These are phyloP conservation scores for Trachelus iudaicus DNA, from an alignment of 2,888 invertebrate genomes.

Conservation along the genomic window DNA sequence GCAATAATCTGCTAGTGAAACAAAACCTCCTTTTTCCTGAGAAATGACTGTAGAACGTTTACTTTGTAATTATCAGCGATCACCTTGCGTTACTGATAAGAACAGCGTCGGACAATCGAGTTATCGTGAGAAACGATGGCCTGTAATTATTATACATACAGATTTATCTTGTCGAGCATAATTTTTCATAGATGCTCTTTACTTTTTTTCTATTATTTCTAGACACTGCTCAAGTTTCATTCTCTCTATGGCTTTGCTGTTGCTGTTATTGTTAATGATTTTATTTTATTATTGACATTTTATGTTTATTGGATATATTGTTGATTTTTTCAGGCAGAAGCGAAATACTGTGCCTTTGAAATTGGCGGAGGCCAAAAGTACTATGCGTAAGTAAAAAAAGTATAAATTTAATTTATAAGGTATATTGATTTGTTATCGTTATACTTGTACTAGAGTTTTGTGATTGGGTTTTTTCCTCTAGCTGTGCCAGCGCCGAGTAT, in stretches of 20 bases:
- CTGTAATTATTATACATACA: not conserved
- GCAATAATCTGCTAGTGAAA: not conserved
- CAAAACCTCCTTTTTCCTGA: not conserved
- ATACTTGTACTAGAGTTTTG: not conserved
- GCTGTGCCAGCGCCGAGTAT: conserved; percentile 68
- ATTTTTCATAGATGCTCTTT: not conserved
- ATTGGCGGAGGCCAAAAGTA: conserved; percentile 65
- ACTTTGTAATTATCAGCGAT: not conserved
- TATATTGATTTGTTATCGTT: not conserved
- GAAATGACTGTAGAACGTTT: not conserved
- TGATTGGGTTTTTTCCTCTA: conserved; percentile 31
- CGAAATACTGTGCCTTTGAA: conserved; percentile 66
- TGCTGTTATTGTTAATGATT: not conserved
- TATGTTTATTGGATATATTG: not conserved
- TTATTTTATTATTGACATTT: not conserved
- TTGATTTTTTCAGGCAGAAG: conserved; percentile 56
- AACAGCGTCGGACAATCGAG: not conserved
- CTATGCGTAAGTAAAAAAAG: conserved; percentile 58
- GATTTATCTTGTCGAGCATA: not conserved
- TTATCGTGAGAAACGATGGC: not conserved
- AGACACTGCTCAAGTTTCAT: not conserved
- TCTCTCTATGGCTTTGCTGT: not conserved
- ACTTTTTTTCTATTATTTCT: not conserved
- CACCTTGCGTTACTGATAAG: not conserved
- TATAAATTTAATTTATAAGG: not conserved